Conservation (phyloP, 2,797 vertebrate species). For the Hypotaenidia philippensis region DNA sequence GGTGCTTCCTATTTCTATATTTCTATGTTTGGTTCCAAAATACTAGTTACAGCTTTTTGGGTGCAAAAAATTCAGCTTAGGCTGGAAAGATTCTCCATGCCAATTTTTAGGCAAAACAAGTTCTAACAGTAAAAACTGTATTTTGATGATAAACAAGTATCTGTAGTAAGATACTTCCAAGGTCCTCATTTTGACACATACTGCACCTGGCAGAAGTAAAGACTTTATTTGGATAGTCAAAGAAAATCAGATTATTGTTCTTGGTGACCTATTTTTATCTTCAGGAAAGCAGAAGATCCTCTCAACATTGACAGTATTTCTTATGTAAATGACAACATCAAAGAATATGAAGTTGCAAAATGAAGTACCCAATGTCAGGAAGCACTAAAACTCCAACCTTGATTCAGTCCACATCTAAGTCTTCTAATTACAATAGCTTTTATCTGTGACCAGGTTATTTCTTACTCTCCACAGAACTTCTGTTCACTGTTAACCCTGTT, state of each 20-base stretch:
- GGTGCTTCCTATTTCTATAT: not conserved
- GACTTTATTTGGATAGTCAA: not conserved
- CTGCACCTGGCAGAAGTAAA: not conserved
- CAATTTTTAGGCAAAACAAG: not conserved
- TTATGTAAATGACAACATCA: not conserved
- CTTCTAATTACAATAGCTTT: not conserved
- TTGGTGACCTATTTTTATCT: not conserved
- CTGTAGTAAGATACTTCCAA: not conserved
- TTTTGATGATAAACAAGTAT: not conserved
- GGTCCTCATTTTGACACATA: not conserved
- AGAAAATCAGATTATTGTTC: not conserved
- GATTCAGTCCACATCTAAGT: not conserved
- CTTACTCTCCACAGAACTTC: not conserved
- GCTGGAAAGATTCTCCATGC: not conserved
- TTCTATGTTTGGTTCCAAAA: not conserved
- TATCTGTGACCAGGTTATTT: rapidly evolving
- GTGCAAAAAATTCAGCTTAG: not conserved
- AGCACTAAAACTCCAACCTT: not conserved
- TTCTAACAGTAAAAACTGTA: not conserved
- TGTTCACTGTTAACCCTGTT: not conserved
- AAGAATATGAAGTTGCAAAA: not conserved
- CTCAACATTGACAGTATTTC: not conserved
- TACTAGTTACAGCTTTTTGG: not conserved
- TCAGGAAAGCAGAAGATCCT: not conserved
- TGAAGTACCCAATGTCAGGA: not conserved